Evolutionary conservation across 1,140 invertebrate species (phyloP).

Genomic region (Heterodera carotae): DNA sequence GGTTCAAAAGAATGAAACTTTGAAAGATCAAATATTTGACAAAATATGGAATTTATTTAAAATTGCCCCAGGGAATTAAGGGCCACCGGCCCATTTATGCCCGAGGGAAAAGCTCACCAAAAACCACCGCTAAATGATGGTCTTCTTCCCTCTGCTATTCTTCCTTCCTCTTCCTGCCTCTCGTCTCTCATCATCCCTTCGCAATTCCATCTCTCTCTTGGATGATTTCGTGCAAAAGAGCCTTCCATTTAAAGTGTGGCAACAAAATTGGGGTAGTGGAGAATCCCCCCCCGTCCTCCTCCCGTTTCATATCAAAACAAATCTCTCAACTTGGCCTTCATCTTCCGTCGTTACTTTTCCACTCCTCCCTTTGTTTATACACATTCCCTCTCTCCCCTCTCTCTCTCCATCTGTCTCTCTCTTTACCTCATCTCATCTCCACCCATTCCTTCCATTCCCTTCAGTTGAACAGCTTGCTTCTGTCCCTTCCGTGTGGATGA

Average conservation of each 20-base stretch:
- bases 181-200: not conserved
- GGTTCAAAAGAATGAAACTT: not conserved
- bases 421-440: constrained; percentile 4
- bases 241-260: not conserved
- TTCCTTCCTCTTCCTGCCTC: too few relatives aligned
- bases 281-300: too few relatives aligned
- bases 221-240: not conserved
- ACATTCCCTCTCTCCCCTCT: not conserved
- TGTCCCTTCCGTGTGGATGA: constrained; percentile 13
- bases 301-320: not conserved
- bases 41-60: not conserved
- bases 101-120: not conserved
- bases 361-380: not conserved
- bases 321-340: not conserved
- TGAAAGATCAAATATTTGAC: not conserved
- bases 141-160: not conserved
- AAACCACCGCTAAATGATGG: not conserved
- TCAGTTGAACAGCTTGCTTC: constrained; percentile 25
- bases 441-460: not conserved
- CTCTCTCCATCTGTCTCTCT: not conserved
- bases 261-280: not conserved
- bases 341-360: not conserved
- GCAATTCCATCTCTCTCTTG: not conserved
- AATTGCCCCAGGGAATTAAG: not conserved
- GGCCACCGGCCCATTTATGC: not conserved